Base-by-base conservation (phyloP, 2,797 vertebrate genomes). In the Betta splendens region DNA sequence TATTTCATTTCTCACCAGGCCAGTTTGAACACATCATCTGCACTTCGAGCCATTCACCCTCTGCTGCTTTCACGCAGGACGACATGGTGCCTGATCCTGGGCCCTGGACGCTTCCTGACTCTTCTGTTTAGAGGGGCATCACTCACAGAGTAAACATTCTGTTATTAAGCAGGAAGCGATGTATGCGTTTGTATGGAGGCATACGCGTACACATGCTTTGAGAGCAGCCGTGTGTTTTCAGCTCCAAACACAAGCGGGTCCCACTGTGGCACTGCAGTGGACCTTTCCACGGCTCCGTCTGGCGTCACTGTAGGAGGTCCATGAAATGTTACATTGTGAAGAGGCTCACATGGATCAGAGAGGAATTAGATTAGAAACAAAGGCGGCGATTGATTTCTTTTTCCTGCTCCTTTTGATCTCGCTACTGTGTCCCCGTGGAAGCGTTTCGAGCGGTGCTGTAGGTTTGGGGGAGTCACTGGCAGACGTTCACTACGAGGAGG, bases 401-500 rank as follows among this genome's bases (percentile, higher is more conserved):
- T 48, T 29, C 21, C 7, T 42, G 20, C 15, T 60, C 7, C 25
- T 29, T 17, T 56, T 25, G n/a, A 48, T 43, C 50, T 43, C 20
- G 31, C 38, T 31, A 16, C n/a, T n/a, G n/a, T 53, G 46, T 43
- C 17, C 42, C 39, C 33, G n/a, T 49, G 7, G 56, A 53, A 75
- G 64, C 45, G 20, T 64, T 77, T 71, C 66, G 44, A 13, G 53
- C 55, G 73, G 69, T 51, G 38, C 67, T 53, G 26, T 25, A 66
- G 29, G 48, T 81, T 86, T 36, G 77, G 51, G 45, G 58, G 45
- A 54, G 57, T 42, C 67, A 57, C 60, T 67, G 69, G 51, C 47
- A 77, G 69, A 78, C 69, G 81, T 77, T 38, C 73, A 68, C 79
- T 83, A 65, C 78, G 85, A 81, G 68, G 77, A 83, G 67, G 43